These are phyloP conservation scores for Chelmon rostratus DNA, from an alignment of 2,797 vertebrate genomes.

Conservation along the genomic window DNA sequence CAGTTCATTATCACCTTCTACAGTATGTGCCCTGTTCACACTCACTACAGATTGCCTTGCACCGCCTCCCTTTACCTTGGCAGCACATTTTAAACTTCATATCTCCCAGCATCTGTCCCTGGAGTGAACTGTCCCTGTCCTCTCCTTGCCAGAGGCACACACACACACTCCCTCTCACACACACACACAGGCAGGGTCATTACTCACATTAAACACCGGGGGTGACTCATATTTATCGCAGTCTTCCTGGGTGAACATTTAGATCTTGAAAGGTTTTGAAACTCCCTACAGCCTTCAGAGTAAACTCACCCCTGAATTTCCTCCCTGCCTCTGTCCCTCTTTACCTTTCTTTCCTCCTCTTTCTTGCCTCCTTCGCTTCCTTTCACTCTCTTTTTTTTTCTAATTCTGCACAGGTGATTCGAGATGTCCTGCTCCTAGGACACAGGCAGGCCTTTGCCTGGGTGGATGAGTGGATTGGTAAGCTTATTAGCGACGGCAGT, in stretches of 20 bases:
- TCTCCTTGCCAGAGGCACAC: slow-evolving; percentile 56
- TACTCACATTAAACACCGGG: slow-evolving; percentile 53
- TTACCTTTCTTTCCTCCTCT: slow-evolving; percentile 11
- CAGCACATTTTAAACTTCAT: slow-evolving; percentile 44
- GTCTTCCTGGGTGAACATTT: slow-evolving; percentile 27
- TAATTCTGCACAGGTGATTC: slow-evolving; percentile 69
- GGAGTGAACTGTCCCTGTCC: slow-evolving; percentile 46
- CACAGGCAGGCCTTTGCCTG: slow-evolving; percentile 99
- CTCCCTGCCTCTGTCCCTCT: slow-evolving; percentile 6
- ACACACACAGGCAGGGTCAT: slow-evolving; percentile 35
- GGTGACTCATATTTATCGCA: slow-evolving; percentile 63
- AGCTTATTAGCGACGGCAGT: slow-evolving; percentile 70
- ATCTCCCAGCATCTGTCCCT: slow-evolving; percentile 49
- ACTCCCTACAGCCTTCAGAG: slow-evolving; percentile 14
- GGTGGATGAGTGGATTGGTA: slow-evolving; percentile 99
- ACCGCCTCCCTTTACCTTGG: slow-evolving; percentile 1
- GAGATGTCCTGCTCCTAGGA: slow-evolving; percentile 91
- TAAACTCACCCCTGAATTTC: no score
- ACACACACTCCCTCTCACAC: slow-evolving; percentile 15
- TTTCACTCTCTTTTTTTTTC: slow-evolving; percentile 1
- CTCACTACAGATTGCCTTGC: slow-evolving; percentile 14
- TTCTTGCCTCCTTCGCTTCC: not conserved
- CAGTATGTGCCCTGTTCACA: slow-evolving; percentile 42
- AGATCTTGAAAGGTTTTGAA: slow-evolving; percentile 28
- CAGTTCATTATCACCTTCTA: not conserved